These are phyloP conservation scores for Latrodectus hesperus DNA, from an alignment of 2,888 invertebrate species.

Conservation along the genomic window DNA sequence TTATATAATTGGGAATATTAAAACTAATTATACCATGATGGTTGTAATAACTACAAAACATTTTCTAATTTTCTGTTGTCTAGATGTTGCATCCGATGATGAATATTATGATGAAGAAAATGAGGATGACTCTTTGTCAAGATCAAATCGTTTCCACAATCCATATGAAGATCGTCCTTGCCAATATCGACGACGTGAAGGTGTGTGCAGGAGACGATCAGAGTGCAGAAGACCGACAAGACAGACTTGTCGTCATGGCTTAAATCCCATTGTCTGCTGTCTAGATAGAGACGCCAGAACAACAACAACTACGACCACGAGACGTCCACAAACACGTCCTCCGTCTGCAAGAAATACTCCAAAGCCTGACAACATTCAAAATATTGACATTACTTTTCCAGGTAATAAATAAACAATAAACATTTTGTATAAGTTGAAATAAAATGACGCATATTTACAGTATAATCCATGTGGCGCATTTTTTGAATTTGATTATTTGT, in stretches of 20 bases:
- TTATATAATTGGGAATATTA: background rate
- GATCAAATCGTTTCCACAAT: background rate
- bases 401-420: conserved; percentile 1
- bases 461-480: too few species aligned
- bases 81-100: background rate
- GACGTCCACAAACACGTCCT: background rate
- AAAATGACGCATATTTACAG: too few species aligned
- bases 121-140: conserved; percentile 1
- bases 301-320: conserved; percentile 11
- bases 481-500: too few species aligned
- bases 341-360: background rate
- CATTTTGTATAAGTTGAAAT: too few species aligned
- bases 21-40: background rate
- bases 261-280: conserved; percentile 54
- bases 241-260: conserved; percentile 21
- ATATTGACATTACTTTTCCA: conserved; percentile 52
- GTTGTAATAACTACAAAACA: background rate
- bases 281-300: conserved; percentile 14
- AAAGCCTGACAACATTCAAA: conserved; percentile 14
- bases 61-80: background rate
- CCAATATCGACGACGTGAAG: conserved; percentile 35
- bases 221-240: conserved; percentile 43
- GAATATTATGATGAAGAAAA: conserved; percentile 8
- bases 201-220: conserved; percentile 45
- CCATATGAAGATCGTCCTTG: conserved; percentile 12